Base-by-base conservation (phyloP, 2,113 vertebrate species). In the Passerina amoena region DNA sequence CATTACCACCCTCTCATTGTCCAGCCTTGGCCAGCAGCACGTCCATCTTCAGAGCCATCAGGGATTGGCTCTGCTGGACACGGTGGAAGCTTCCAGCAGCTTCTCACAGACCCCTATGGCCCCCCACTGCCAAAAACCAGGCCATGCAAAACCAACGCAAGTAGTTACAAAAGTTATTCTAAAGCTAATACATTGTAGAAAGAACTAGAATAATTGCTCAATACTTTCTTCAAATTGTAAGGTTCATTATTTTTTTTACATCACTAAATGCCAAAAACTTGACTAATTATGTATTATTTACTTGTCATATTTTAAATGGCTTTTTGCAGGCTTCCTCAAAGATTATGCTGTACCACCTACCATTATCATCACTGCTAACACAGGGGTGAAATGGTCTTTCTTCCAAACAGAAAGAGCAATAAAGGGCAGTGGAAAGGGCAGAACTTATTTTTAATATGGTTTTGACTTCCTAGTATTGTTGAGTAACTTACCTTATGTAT, bases 261-360 rank as follows among this genome's bases (percentile, higher is more conserved):
- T 63, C 90, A 91, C 33, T 73, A 54, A 87, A 91, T 76, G 37
- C 27, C 3, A 9, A 90, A 96, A 96, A 92, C 30, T 60, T 90
- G 50, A 80, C 82, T 96, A 94, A 96, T 97, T 94, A 90, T 70
- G 86, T 91, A 91, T 84, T 97, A 91, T 96, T 94, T 95, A 96
- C 91, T 95, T 96, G 95, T 86, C 94, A 92, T 81, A 68, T 61
- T 82, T 92, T 23, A 91, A 95, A 91, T 47, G 86, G 82, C 42
- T 90, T 95, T 94, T 53, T 79, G 30, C 63, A 85, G 30, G 45
- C 54, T 77, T 75, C 27, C 24, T 85, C 54, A 90, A 87, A 70
- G 75, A 79, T 66, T 87, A 65, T 63, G 84, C 63, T 78, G 51
- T 70, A 48, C 31, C 73, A 75, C 42, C 42, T 73, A 72, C 59